Evolutionary conservation across 2,113 vertebrate species (phyloP), one percentile per base, ranked within the genome.

Genomic region (Labeo catla): DNA sequence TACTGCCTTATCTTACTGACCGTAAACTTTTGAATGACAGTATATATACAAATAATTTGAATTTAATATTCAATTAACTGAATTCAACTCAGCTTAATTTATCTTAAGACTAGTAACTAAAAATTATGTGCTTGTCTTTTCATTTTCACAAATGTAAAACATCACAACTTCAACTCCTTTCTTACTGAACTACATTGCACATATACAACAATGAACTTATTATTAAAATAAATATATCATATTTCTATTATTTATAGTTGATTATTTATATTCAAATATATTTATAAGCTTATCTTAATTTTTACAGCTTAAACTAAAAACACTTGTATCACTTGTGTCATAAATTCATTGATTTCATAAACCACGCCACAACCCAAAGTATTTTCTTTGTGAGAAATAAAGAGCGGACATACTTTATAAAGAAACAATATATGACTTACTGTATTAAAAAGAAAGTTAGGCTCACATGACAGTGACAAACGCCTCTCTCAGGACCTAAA

Each of bases 401-500:
- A 49, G 16, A 45, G 21, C 2, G 23, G 43, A n/a, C 10, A 47
- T 12, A 47, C 19, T 74, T 74, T 21, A 74, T 74, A 28, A 50
- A 76, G 52, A 59, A 47, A 47, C n/a, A 23, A 23, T 28, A 63
- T 13, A 81, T n/a, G 13, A 80, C 77, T 81, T 81, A 81, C 59
- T 65, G 59, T 65, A 47, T 16, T 65, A 81, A 65, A 59, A 79
- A 49, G 36, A 43, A 61, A 65, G n/a, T 65, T 65, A 34, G 59
- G n/a, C 21, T 81, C 79, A 81, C 79, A 81, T 66, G 79, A 81
- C 59, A 65, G 13, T 81, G 59, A 65, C 79, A 81, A 49, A 81
- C 23, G 43, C 59, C 79, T 81, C 59, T 81, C 79, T 65, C 59
- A 16, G 45, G 43, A 66, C 59, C 59, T 79, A 59, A 57, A 61